Conservation (phyloP, 2,888 invertebrate genomes). For the Rhimphoctona megacephalus region DNA sequence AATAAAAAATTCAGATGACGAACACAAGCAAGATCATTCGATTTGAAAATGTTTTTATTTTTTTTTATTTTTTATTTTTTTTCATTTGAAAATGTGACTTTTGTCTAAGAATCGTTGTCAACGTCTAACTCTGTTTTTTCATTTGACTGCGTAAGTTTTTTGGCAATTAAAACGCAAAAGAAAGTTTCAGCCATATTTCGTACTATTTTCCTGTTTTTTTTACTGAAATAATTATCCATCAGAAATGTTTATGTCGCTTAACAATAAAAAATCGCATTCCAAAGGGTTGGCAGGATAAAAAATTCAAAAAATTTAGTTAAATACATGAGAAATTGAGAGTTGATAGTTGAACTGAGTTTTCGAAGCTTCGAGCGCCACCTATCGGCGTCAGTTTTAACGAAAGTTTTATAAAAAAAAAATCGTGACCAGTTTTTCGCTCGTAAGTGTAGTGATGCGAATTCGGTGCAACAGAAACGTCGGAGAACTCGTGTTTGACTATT, state of each 20-base stretch:
- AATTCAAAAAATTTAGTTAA: background rate
- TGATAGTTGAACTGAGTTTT: background rate
- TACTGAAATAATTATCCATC: background rate
- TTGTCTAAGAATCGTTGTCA: background rate
- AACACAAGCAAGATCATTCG: background rate
- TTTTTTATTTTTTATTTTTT: background rate
- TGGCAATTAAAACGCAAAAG: background rate
- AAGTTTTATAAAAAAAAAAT: background rate
- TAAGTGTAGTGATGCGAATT: background rate
- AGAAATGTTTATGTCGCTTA: background rate
- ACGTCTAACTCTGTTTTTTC: background rate
- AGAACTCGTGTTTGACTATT: background rate
- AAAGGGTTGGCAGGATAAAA: too few relatives aligned
- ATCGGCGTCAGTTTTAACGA: background rate
- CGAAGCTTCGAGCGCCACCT: background rate
- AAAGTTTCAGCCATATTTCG: background rate
- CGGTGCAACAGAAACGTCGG: background rate
- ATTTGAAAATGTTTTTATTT: background rate
- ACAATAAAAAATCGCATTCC: background rate
- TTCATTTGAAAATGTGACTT: too few relatives aligned
- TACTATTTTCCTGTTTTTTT: background rate
- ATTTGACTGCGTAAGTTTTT: background rate
- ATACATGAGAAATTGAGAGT: background rate
- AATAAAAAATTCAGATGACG: background rate
- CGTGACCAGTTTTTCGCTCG: background rate